Conservation (phyloP, 2,113 vertebrate species). For the Nothocercus julius region DNA sequence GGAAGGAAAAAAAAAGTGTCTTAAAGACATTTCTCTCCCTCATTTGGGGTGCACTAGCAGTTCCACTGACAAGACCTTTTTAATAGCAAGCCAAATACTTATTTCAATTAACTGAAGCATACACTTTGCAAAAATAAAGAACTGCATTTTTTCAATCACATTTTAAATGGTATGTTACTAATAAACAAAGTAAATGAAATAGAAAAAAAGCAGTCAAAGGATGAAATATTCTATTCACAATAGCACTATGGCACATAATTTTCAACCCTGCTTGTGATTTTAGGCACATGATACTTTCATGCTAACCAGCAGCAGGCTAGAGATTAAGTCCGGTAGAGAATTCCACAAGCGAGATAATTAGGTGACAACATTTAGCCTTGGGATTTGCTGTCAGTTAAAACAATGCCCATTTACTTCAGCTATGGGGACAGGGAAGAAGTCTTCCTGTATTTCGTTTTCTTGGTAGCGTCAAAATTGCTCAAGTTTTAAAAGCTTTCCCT, state of each 20-base stretch:
- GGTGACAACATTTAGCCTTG: background rate
- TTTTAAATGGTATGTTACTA: background rate
- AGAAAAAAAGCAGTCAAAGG: background rate
- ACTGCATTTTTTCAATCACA: background rate
- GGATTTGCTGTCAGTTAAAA: conserved; percentile 14
- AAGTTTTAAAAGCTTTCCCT: background rate
- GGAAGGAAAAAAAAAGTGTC: background rate
- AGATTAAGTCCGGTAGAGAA: background rate
- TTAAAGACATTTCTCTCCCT: conserved; percentile 4
- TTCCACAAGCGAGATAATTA: conserved; percentile 16
- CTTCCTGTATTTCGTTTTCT: background rate
- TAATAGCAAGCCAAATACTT: background rate
- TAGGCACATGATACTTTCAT: conserved; percentile 1
- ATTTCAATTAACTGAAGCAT: conserved; percentile 6
- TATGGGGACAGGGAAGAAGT: background rate
- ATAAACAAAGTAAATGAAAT: background rate
- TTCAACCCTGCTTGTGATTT: conserved; percentile 18
- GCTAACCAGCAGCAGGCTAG: background rate
- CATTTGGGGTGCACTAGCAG: background rate
- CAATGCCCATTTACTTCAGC: background rate
- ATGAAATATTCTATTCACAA: background rate
- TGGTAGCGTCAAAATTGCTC: background rate
- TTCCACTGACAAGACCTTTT: background rate
- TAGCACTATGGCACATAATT: background rate
- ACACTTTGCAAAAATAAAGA: background rate